Evolutionary conservation across 2,113 vertebrate genomes (phyloP), one percentile per base, ranked within the genome.

Genomic region (Poeciliopsis prolifica): DNA sequence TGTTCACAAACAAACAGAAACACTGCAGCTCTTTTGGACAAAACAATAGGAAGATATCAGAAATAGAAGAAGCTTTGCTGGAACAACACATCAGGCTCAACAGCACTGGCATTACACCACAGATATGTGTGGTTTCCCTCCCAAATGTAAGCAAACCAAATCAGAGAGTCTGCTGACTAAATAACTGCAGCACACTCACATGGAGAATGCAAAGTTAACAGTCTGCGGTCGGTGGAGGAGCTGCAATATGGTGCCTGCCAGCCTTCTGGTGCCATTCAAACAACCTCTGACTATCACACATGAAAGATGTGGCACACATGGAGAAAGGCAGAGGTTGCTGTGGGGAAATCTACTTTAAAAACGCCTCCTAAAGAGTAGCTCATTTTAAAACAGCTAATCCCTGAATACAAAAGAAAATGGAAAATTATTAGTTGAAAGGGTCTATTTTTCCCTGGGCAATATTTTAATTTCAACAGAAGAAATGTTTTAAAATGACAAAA

Each of bases 121-220:
- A 88, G 85, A 86, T 82, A 89, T 61, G 69, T 79, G 78, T 81
- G 70, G 83, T 72, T 73, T 77, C 60, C 61, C 79, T 80, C 68
- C 72, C 6, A 35, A 71, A 66, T 78, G 42, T 37, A 91, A 79
- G 75, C 67, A 65, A 81, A 81, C 44, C 74, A 79, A 29, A 29
- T 89, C 72, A 80, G 73, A 78, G 70, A 68, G 62, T 44, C 61
- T 77, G 63, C 69, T 54, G 72, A 79, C 70, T 85, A 48, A 84
- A 84, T 78, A 87, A 73, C 75, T 70, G 29, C 79, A 44, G 37
- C 79, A 86, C 74, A 81, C 81, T 67, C 65, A 75, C 75, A 64
- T 68, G 60, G 85, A 85, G 87, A 88, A 90, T 78, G 77, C 77
- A 75, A 84, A 69, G 82, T 87, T 86, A 87, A 85, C 28, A 60